phyloP scores from a whole-genome alignment of 2,888 invertebrate species.

The Dendrolimus pini region DNA sequence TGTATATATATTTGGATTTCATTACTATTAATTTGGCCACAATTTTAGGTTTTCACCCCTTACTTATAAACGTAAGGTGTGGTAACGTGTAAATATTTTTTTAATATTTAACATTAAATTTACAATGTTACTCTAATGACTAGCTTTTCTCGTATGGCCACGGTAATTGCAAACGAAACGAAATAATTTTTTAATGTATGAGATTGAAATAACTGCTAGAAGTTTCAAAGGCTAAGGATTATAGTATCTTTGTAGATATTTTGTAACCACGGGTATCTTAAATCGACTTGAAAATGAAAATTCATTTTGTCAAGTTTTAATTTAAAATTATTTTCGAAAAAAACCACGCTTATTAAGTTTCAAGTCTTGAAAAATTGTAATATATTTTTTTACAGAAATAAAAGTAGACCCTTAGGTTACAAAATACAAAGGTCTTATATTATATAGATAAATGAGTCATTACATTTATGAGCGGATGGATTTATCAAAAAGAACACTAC shows the following conservation, averaged over 20 bases:
- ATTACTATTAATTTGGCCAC: conserved; percentile 76
- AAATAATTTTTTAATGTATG: conserved; percentile 4
- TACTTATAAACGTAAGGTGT: conserved; percentile 60
- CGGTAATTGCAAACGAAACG: conserved; percentile 35
- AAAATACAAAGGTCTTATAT: conserved; percentile 20
- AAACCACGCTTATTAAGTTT: too few relatives aligned
- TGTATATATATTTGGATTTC: conserved; percentile 74
- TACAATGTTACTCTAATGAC: conserved; percentile 73
- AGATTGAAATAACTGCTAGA: conserved; percentile 22
- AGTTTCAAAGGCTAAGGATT: background rate
- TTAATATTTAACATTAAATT: conserved; percentile 55
- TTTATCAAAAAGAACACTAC: conserved; percentile 62
- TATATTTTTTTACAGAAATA: background rate
- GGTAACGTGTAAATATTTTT: conserved; percentile 65
- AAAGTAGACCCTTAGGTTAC: conserved; percentile 2
- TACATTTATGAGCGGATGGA: conserved; percentile 61
- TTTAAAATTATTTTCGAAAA: background rate
- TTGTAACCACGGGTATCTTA: background rate
- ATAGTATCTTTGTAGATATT: background rate
- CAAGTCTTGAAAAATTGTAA: too few relatives aligned
- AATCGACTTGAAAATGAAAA: background rate
- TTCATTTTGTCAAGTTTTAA: background rate
- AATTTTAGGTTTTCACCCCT: conserved; percentile 67
- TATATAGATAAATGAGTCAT: conserved; percentile 29
- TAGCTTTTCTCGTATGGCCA: conserved; percentile 73